Evolutionary conservation across 2,797 vertebrate genomes (phyloP).

Genomic region (Sternotherus odoratus): DNA sequence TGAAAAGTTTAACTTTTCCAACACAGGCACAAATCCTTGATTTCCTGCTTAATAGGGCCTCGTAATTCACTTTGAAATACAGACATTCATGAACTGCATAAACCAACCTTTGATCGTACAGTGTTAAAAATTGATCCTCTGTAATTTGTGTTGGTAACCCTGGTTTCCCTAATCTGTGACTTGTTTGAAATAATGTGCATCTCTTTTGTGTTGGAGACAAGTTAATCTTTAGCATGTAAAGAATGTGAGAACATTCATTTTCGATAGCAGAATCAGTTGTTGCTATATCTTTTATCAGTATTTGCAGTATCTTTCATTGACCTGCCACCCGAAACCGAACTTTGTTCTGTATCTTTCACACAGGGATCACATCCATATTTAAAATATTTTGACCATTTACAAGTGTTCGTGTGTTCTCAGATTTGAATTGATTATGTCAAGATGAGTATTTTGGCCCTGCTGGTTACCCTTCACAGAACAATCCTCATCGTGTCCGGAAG

Average conservation of each 20-base stretch:
- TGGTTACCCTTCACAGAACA: not conserved
- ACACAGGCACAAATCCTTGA: not conserved
- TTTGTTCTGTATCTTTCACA: not conserved
- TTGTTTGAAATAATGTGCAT: constrained; percentile 46
- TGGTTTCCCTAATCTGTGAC: constrained; percentile 62
- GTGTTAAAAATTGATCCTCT: constrained; percentile 30
- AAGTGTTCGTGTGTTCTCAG: not conserved
- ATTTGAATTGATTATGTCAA: not conserved
- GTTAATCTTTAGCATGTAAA: constrained; percentile 65
- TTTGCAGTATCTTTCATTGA: not conserved
- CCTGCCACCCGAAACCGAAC: not conserved
- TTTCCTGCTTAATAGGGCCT: not conserved
- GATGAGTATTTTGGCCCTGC: not conserved
- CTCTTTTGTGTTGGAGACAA: constrained; percentile 10
- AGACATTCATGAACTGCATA: not conserved
- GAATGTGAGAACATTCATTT: constrained; percentile 31
- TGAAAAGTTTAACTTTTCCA: not conserved
- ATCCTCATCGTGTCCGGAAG: not conserved
- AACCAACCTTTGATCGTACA: constrained; percentile 47
- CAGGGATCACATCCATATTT: not conserved
- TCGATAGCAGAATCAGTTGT: not conserved
- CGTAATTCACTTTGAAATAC: not conserved
- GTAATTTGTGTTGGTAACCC: not conserved
- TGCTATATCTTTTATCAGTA: not conserved
- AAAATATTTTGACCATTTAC: not conserved